Evolutionary conservation across 2,797 vertebrate genomes (phyloP), one percentile per base, ranked within the genome.

Genomic region (Cheirogaleus major): DNA sequence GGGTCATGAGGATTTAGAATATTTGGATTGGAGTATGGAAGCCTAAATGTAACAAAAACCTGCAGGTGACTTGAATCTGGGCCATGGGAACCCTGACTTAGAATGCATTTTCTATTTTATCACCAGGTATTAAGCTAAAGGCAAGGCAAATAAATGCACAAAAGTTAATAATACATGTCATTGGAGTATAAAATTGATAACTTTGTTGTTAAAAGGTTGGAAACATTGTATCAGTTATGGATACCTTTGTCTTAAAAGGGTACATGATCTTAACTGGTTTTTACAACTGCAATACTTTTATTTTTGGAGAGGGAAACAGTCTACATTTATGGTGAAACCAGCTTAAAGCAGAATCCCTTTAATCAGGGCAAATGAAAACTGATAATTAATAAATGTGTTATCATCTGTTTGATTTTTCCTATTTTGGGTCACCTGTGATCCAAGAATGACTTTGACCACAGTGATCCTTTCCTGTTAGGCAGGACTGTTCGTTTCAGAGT

Each of bases 191-290:
- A 59, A 91, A 52, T 9, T 11, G 10, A n/a, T 41, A 86, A 75
- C 79, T 73, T 73, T 75, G 75, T 73, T 75, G 75, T 93, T 84
- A 23, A 85, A 81, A 65, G n/a, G 25, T 76, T 93, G 52, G 87
- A 63, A 69, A 84, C 45, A 52, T 12, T 65, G 20, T 76, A 35
- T 61, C 70, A 65, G 30, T 41, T 32, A 65, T 69, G 35, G 75
- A 67, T 59, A 45, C 59, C 32, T 72, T 79, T 82, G 15, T 86
- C 59, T 92, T 87, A 69, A 75, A 70, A 79, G 25, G 38, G 32
- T 61, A 38, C 41, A 10, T 57, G 65, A 50, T 72, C 35, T 48
- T 61, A 57, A 83, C 22, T 82, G 18, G 69, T 75, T 79, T 85
- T 69, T 69, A 48, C 27, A 73, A 25, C 17, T 57, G 32, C 13